Base-by-base conservation (phyloP, 92 coral and sea anemone species). In the Porites rus region DNA sequence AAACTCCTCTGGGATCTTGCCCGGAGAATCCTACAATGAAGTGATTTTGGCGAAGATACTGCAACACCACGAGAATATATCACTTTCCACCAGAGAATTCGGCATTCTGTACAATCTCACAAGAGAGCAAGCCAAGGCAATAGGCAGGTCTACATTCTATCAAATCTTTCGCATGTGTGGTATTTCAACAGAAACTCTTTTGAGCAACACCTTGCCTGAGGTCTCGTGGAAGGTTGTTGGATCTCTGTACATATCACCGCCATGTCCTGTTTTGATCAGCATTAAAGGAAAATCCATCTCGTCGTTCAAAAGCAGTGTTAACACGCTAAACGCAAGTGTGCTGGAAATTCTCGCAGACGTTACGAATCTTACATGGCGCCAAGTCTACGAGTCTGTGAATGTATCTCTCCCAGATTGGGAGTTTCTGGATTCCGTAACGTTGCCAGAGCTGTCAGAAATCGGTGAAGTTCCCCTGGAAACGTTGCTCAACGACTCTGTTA, bases 361-460 rank as follows among this genome's bases (percentile, higher is more conserved):
- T 2, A 38, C 92, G 31, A 79, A 73, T 59, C 83, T 83, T 16
- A 58, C 81, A 7, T 94, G 97, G 97, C 92, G 84, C 63, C n/a
- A 70, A 62, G 91, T 86, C 10, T 85, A 67, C 28, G 51, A 75
- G 17, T 77, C 90, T 0, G 84, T 80, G 52, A 72, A 70, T 81
- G 69, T 90, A 1, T 67, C 81, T 3, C 81, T 93, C 22, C 25
- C 89, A 25, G 92, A 92, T 4, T 94, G 97, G 97, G 95, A 92
- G 66, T 69, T 82, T 59, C 1, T 92, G 1, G 97, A 92, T 16
- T 74, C 87, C 50, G 82, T 79, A 28, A 89, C 87, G 8, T 61
- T 94, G 19, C 1, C 76, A 16, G 38, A 89, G n/a, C 83, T 93
- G 7, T 85, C 90, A 2, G 61, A 84, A 24, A 84, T 79, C 19